Evolutionary conservation across 1,140 invertebrate genomes (phyloP).

Genomic region (Dendrolimus kikuchii): DNA sequence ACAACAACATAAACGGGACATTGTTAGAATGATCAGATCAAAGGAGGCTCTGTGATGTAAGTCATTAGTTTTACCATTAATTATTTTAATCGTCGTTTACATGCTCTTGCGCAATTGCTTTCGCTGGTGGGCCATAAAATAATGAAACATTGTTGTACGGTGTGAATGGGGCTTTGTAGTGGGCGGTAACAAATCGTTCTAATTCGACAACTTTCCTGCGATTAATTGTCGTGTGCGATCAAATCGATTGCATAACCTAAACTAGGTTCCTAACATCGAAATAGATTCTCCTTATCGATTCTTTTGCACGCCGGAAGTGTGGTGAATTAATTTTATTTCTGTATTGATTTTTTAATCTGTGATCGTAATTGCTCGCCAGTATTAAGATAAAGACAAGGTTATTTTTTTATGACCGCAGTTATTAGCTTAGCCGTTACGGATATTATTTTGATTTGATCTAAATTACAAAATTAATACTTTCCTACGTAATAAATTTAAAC

Average conservation of each 20-base stretch:
- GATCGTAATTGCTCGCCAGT: conserved; percentile 2
- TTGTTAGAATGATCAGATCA: conserved; percentile 20
- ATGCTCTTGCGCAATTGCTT: conserved; percentile 42
- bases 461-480: no score
- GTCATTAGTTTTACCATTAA: conserved; percentile 56
- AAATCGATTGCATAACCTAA: conserved; percentile 11
- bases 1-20: conserved; percentile 9
- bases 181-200: conserved; percentile 32
- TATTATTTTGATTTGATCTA: no score
- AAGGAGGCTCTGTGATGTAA: conserved; percentile 35
- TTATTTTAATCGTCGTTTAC: conserved; percentile 57
- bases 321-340: conserved; percentile 12
- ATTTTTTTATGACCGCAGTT: no score
- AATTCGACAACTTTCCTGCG: conserved; percentile 32
- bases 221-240: conserved; percentile 33
- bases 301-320: conserved; percentile 8
- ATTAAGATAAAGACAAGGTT: conserved; percentile 1
- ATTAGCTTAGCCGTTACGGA: no score
- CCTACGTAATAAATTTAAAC: no score
- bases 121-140: conserved; percentile 51
- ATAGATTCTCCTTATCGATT: conserved; percentile 9
- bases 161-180: conserved; percentile 48
- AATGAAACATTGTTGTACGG: conserved; percentile 49
- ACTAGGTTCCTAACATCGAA: conserved; percentile 9
- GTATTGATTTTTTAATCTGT: conserved; percentile 3